A percentile compares a stretch with the other conserved stretches of the same genome.
phyloP scores from a whole-genome alignment of 1,140 invertebrate species.

The Pogonognathellus flavescens region DNA sequence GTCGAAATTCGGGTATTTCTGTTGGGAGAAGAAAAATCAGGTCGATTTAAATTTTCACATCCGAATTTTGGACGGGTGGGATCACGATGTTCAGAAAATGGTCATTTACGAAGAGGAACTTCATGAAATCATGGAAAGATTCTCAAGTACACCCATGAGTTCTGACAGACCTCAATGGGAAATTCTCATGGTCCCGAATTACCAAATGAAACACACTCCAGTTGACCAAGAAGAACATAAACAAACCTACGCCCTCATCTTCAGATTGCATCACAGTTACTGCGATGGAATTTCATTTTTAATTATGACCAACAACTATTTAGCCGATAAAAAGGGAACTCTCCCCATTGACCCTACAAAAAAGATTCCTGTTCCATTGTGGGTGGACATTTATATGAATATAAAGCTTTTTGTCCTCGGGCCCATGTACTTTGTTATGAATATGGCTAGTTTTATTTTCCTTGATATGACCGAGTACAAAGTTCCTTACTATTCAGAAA shows the following conservation, averaged over 20 bases:
- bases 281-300: conserved; percentile 57
- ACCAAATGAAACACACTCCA: neutral
- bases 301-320: conserved; percentile 54
- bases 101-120: conserved; percentile 46
- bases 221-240: neutral
- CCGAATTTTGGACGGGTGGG: conserved; percentile 39
- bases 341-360: conserved; percentile 59
- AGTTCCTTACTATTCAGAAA: conserved; percentile 39
- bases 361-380: conserved; percentile 42
- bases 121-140: conserved; percentile 35
- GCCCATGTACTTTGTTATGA: conserved; percentile 51
- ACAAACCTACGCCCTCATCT: conserved; percentile 55
- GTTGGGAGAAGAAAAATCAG: conserved; percentile 55
- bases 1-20: conserved; percentile 56
- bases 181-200: conserved; percentile 59
- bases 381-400: too few relatives aligned
- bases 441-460: conserved; percentile 34
- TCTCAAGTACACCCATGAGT: neutral
- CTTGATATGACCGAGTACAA: conserved; percentile 23
- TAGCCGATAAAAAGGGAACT: conserved; percentile 52
- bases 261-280: conserved; percentile 57
- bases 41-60: conserved; percentile 56
- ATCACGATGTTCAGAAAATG: neutral
- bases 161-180: conserved; percentile 58
- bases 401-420: conserved; percentile 52